A percentile compares a stretch with the other conserved stretches of the same genome.
These are phyloP conservation scores for Apodemus speciosus DNA, from an alignment of 2,113 vertebrate species.

Conservation along the genomic window DNA sequence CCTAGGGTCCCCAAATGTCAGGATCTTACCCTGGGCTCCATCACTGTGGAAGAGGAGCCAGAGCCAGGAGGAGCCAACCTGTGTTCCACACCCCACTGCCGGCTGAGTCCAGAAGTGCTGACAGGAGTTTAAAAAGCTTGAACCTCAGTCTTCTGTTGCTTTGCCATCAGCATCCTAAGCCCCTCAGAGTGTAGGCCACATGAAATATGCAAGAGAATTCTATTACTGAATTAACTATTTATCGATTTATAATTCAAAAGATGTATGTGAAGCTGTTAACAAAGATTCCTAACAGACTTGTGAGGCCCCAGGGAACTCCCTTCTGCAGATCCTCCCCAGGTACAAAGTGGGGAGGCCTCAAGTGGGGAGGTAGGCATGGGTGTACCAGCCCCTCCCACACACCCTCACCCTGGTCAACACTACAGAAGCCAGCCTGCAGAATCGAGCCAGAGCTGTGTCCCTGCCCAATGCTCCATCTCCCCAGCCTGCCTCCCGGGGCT, in stretches of 20 bases:
- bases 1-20: too few species aligned
- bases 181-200: slow-evolving; percentile 82
- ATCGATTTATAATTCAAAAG: slow-evolving; percentile 99
- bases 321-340: slow-evolving; percentile 72
- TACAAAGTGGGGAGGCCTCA: neutral
- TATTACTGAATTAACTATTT: slow-evolving; percentile 99
- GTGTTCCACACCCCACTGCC: accelerated
- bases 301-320: slow-evolving; percentile 87
- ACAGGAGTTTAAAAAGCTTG: slow-evolving; percentile 66
- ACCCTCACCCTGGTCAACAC: neutral
- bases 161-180: slow-evolving; percentile 79
- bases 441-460: accelerated
- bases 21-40: accelerated
- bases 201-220: slow-evolving; percentile 97
- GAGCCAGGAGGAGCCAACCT: neutral
- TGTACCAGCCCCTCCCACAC: neutral
- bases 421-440: accelerated
- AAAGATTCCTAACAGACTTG: slow-evolving; percentile 87
- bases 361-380: accelerated
- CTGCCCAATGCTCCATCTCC: accelerated
- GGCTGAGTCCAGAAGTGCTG: neutral
- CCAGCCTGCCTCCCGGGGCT: neutral
- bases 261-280: slow-evolving; percentile 91
- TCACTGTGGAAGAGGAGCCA: neutral
- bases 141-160: slow-evolving; percentile 66